Conservation (phyloP, 1,140 invertebrate genomes). For the Drosophila virilis region DNA sequence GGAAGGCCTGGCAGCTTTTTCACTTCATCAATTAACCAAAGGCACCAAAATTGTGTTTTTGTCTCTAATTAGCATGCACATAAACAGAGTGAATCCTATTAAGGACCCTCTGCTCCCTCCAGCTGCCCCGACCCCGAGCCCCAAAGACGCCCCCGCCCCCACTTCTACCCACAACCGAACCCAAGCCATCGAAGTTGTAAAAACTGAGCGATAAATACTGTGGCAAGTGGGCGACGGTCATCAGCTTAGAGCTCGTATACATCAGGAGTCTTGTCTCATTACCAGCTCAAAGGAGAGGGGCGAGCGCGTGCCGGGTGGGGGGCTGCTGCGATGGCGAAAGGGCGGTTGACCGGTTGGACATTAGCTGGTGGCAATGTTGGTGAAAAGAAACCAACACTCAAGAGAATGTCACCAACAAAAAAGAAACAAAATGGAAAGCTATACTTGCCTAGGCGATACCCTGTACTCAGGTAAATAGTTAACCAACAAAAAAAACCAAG, state of each 20-base stretch:
- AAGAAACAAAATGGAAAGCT: too few relatives aligned
- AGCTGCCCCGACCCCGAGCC: too few relatives aligned
- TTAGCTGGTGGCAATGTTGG: too few relatives aligned
- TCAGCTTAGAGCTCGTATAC: conserved; percentile 23
- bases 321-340: too few relatives aligned
- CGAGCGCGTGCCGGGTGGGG: too few relatives aligned
- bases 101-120: conserved; percentile 29
- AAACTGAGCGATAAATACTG: conserved; percentile 39
- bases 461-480: too few relatives aligned
- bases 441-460: too few relatives aligned
- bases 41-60: conserved; percentile 76
- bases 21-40: conserved; percentile 80
- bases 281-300: conserved; percentile 16
- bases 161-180: neutral
- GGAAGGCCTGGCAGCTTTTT: conserved; percentile 53
- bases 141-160: too few relatives aligned
- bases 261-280: conserved; percentile 46
- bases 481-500: too few relatives aligned
- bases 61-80: conserved; percentile 79
- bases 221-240: conserved; percentile 27
- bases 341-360: too few relatives aligned
- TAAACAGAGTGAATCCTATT: conserved; percentile 80
- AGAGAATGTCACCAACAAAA: too few relatives aligned
- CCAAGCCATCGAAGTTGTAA: conserved; percentile 39
- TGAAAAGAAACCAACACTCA: too few relatives aligned